A percentile compares a stretch with the other conserved stretches of the same genome.
Evolutionary conservation across 92 coral and sea anemone species (phyloP).

Genomic region (Palythoa grandis): DNA sequence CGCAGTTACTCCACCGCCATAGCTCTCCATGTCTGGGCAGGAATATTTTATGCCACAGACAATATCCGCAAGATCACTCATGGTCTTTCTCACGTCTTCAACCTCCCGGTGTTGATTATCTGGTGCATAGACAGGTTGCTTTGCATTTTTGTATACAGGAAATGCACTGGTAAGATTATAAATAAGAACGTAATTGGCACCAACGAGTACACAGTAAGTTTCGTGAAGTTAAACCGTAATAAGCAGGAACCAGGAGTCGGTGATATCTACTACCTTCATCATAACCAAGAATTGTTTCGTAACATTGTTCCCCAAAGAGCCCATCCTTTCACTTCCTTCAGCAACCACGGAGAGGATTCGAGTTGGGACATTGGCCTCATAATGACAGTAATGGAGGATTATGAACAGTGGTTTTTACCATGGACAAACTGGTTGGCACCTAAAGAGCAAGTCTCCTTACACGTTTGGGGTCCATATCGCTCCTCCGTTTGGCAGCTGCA

Average conservation of each 20-base stretch:
- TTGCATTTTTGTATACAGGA: slow-evolving; percentile 51
- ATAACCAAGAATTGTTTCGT: slow-evolving; percentile 12
- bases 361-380: slow-evolving; percentile 66
- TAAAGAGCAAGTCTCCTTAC: slow-evolving; percentile 18
- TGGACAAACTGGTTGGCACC: slow-evolving; percentile 65
- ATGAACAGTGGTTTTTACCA: slow-evolving; percentile 43
- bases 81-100: slow-evolving; percentile 55
- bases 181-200: slow-evolving; percentile 48
- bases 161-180: slow-evolving; percentile 37
- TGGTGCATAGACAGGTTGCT: slow-evolving; percentile 63
- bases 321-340: slow-evolving; percentile 65
- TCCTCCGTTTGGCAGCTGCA: slow-evolving; percentile 57
- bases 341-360: slow-evolving; percentile 45
- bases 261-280: slow-evolving; percentile 56
- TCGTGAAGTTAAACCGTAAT: slow-evolving; percentile 38
- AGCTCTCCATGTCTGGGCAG: slow-evolving; percentile 52
- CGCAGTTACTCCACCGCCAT: slow-evolving; percentile 64
- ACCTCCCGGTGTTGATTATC: slow-evolving; percentile 56
- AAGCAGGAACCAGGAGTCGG: slow-evolving; percentile 36
- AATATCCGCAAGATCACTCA: slow-evolving; percentile 67
- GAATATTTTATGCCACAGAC: slow-evolving; percentile 61
- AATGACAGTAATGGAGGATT: slow-evolving; percentile 54
- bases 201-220: slow-evolving; percentile 53
- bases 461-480: slow-evolving; percentile 68
- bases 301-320: slow-evolving; percentile 57